Base-by-base conservation (phyloP, 1,140 invertebrate species). In the Diorhabda sublineata region DNA sequence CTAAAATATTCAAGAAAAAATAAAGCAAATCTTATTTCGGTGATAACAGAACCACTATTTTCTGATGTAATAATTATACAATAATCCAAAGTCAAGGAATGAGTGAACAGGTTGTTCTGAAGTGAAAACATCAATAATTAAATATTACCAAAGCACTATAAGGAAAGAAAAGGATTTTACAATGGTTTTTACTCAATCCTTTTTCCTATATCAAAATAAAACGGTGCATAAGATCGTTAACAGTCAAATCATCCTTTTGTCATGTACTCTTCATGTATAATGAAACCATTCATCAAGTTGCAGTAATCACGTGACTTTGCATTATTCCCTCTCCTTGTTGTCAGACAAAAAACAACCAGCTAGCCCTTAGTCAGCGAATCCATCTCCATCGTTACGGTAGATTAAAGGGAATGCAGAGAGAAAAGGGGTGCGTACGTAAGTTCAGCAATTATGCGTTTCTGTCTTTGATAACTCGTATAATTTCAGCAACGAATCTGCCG, bases 391-490 rank as follows among this genome's bases (percentile, higher is more conserved):
- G 47, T 52, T 52, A 52, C 47, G 47, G 47, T 52, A 52, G 47
- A 52, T 52, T 52, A 52, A 52, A 52, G 47, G 47, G 47, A 52
- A 52, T 52, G 6, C 47, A n/a, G 2, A 52, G 6, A 52, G 47
- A 52, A 52, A 52, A n/a, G 47, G 47, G 47, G 47, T 52, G 47
- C 47, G 47, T 52, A 52, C 47, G 47, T 52, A 52, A 52, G 47
- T 52, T 52, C 47, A 52, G 47, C 47, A 52, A 52, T 52, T 52
- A 52, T 52, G 47, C 47, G 47, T 52, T 52, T 52, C 47, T 52
- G 47, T 52, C 47, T 52, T 52, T 52, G 47, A 52, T 52, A 52
- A 52, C 47, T 52, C 47, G 47, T 6, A 52, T 52, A 52, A 52
- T 52, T 52, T 52, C 47, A 52, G 47, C 47, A n/a, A 52, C n/a